Evolutionary conservation across 2,888 invertebrate genomes (phyloP).

Genomic region (Tinea trinotella): DNA sequence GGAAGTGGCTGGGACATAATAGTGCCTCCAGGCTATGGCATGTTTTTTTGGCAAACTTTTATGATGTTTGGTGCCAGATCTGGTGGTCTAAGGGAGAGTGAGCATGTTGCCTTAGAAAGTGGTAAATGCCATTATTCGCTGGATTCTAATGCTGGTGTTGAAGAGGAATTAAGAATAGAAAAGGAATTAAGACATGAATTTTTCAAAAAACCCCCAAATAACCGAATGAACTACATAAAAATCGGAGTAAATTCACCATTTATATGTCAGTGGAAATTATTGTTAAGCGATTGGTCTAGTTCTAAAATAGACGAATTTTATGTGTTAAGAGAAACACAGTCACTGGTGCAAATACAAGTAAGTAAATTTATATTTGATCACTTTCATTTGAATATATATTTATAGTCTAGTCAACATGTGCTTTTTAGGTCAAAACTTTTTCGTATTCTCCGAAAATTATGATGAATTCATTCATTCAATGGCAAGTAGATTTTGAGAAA

Average conservation of each 20-base stretch:
- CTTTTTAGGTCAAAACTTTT: no score
- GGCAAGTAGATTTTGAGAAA: no score
- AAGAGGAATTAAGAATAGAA: slow-evolving; percentile 64
- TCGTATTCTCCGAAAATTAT: no score
- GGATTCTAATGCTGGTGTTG: slow-evolving; percentile 79
- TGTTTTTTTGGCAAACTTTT: slow-evolving; percentile 88
- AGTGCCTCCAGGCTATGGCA: slow-evolving; percentile 86
- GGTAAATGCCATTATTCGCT: slow-evolving; percentile 77
- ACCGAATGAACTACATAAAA: slow-evolving; percentile 86
- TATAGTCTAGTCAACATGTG: no score
- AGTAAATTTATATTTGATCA: no score
- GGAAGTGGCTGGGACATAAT: slow-evolving; percentile 91
- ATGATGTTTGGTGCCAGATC: slow-evolving; percentile 85
- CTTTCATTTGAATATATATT: no score
- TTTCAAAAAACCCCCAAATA: slow-evolving; percentile 86
- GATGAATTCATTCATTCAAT: no score
- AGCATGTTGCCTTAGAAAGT: slow-evolving; percentile 78
- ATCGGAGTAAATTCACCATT: slow-evolving; percentile 86
- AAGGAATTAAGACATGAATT: slow-evolving; percentile 72
- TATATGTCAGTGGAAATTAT: slow-evolving; percentile 77
- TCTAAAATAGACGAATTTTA: slow-evolving; percentile 49
- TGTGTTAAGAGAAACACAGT: slow-evolving; percentile 74
- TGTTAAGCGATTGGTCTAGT: slow-evolving; percentile 78
- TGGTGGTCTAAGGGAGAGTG: slow-evolving; percentile 85
- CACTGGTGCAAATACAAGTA: slow-evolving; percentile 67